Conservation (phyloP, 1,140 invertebrate species). For the Asobara japonica region DNA sequence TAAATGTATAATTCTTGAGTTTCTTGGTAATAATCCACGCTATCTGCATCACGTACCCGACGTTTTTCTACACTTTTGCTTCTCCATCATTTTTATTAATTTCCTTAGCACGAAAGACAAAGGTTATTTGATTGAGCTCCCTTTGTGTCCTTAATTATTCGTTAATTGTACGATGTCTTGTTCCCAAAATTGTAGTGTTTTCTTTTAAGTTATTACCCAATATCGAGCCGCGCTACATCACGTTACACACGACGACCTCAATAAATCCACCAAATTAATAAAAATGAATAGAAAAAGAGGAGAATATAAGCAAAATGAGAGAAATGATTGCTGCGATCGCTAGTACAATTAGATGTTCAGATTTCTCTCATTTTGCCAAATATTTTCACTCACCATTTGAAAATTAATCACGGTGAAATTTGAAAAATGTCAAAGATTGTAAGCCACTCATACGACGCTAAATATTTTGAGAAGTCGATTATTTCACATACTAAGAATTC, state of each 20-base stretch:
- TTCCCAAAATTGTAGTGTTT: constrained; percentile 46
- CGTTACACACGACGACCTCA: constrained; percentile 6
- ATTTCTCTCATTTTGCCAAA: background rate
- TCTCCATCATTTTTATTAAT: constrained; percentile 2
- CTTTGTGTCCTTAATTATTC: constrained; percentile 35
- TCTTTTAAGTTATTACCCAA: constrained; percentile 33
- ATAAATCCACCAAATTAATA: constrained; percentile 9
- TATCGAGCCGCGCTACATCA: constrained; percentile 50
- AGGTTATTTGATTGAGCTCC: constrained; percentile 60
- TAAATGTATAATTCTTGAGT: constrained; percentile 39
- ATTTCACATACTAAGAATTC: too few relatives aligned
- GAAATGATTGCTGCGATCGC: constrained; percentile 14
- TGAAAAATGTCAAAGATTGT: too few relatives aligned
- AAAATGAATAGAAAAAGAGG: constrained; percentile 27
- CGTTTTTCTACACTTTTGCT: constrained; percentile 11
- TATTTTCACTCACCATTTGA: background rate
- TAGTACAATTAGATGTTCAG: background rate
- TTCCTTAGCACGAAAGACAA: constrained; percentile 37
- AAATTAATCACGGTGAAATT: background rate
- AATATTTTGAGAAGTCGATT: too few relatives aligned
- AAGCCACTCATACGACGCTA: too few relatives aligned
- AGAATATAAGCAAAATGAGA: constrained; percentile 17
- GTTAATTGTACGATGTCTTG: constrained; percentile 48
- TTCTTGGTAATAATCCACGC: background rate
- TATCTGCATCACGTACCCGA: constrained; percentile 20